Evolutionary conservation across 2,888 invertebrate genomes (phyloP).

Genomic region (Noctua fimbriata): DNA sequence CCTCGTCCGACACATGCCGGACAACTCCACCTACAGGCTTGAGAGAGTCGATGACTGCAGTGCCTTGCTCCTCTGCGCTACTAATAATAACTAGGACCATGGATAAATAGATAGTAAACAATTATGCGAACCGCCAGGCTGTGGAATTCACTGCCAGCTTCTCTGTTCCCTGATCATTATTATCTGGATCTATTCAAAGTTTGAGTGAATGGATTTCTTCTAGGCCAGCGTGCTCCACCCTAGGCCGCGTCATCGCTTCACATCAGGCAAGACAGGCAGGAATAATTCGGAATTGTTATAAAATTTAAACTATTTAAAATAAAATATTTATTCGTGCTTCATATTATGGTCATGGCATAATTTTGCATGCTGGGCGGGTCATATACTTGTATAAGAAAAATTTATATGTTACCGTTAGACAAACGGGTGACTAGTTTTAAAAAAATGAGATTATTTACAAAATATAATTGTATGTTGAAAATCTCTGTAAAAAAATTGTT

Average conservation of each 20-base stretch:
- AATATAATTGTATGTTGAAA: neutral
- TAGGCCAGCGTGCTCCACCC: too few relatives aligned
- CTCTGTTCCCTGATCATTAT: too few relatives aligned
- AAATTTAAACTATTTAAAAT: neutral
- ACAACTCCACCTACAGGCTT: constrained; percentile 88
- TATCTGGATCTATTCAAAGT: too few relatives aligned
- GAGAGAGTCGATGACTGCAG: constrained; percentile 77
- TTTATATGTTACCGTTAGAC: neutral
- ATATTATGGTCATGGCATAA: neutral
- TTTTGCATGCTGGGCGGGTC: too few relatives aligned
- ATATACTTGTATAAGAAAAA: neutral
- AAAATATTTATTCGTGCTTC: neutral
- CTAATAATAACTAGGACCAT: constrained; percentile 62
- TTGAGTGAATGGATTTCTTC: too few relatives aligned
- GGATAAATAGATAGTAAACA: too few relatives aligned
- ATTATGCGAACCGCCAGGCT: too few relatives aligned
- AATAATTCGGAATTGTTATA: neutral
- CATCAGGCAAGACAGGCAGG: too few relatives aligned
- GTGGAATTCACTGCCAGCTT: too few relatives aligned
- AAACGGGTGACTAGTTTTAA: neutral
- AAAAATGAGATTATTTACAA: constrained; percentile 22
- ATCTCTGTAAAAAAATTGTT: neutral
- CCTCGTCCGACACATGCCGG: constrained; percentile 95
- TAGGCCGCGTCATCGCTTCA: too few relatives aligned
- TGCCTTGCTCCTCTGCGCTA: constrained; percentile 76